Percentiles rank a stretch among this genome's conserved stretches.
Conservation (phyloP, 1,140 invertebrate species). For the Ephestia elutella region DNA sequence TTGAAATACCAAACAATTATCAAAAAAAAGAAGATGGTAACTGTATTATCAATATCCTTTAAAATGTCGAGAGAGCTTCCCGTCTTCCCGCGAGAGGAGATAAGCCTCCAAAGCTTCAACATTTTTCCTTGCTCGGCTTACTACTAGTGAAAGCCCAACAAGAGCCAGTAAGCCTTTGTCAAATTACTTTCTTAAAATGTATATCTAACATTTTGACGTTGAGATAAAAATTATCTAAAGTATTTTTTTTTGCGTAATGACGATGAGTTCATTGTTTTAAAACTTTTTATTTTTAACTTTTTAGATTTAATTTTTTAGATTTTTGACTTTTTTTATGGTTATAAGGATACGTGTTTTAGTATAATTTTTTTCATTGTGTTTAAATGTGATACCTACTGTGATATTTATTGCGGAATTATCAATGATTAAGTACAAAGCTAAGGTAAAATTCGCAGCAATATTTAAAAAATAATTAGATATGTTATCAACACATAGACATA, state of each 20-base stretch:
- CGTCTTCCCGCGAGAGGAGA: slow-evolving; percentile 14
- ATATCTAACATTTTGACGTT: neutral
- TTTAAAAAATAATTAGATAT: too few species aligned
- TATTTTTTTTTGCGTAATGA: neutral
- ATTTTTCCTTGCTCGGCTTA: slow-evolving; percentile 17
- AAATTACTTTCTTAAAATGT: neutral
- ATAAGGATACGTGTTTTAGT: too few species aligned
- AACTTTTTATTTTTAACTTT: too few species aligned
- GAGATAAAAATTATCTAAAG: neutral
- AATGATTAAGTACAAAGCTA: too few species aligned
- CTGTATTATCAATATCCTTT: slow-evolving; percentile 15
- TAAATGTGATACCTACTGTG: too few species aligned
- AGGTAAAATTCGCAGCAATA: too few species aligned
- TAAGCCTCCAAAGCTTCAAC: slow-evolving; percentile 18
- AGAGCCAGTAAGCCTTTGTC: slow-evolving; percentile 5
- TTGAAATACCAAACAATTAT: neutral
- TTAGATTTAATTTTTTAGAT: too few species aligned
- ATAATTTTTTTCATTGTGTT: too few species aligned
- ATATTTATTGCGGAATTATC: too few species aligned
- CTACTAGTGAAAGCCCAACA: slow-evolving; percentile 4
- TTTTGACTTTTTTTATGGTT: too few species aligned
- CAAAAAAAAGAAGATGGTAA: neutral
- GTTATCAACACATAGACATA: too few species aligned
- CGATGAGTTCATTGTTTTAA: neutral
- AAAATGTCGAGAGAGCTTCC: slow-evolving; percentile 17